These are phyloP conservation scores for Xyrauchen texanus DNA, from an alignment of 2,113 vertebrate genomes.

Conservation along the genomic window DNA sequence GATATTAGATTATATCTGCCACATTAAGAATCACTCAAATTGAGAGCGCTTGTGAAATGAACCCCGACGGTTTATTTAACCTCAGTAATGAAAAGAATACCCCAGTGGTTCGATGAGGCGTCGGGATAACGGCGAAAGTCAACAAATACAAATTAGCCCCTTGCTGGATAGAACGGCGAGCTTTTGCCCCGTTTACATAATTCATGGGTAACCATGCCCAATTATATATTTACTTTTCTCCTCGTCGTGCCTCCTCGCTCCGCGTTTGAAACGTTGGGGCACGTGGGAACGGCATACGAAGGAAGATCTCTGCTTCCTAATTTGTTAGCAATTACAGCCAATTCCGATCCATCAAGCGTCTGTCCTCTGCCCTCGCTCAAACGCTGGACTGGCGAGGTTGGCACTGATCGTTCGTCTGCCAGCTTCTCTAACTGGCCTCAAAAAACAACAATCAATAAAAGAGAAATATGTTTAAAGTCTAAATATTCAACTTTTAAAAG, in stretches of 20 bases:
- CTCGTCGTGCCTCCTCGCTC: background rate
- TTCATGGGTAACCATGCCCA: constrained; percentile 46
- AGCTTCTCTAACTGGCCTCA: background rate
- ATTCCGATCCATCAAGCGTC: background rate
- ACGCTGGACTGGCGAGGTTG: background rate
- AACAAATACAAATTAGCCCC: constrained; percentile 57
- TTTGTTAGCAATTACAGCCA: constrained; percentile 21
- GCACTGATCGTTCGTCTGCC: background rate
- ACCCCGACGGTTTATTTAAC: constrained; percentile 56
- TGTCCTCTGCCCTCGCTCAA: background rate
- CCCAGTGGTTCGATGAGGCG: constrained; percentile 54
- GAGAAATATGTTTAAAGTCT: too few species aligned
- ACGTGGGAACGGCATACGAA: constrained; percentile 3
- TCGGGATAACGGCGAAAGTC: constrained; percentile 51
- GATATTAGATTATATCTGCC: constrained; percentile 62
- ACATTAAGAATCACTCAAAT: constrained; percentile 43
- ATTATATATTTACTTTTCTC: constrained; percentile 10
- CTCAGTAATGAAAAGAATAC: constrained; percentile 58
- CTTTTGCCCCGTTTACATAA: constrained; percentile 40
- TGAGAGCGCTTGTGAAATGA: constrained; percentile 53
- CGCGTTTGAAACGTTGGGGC: background rate
- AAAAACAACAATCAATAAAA: too few species aligned
- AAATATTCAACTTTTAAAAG: too few species aligned
- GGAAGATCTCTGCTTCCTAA: background rate
- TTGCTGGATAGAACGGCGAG: constrained; percentile 25